Conservation (phyloP, 2,888 invertebrate genomes). For the Gari tellinella region DNA sequence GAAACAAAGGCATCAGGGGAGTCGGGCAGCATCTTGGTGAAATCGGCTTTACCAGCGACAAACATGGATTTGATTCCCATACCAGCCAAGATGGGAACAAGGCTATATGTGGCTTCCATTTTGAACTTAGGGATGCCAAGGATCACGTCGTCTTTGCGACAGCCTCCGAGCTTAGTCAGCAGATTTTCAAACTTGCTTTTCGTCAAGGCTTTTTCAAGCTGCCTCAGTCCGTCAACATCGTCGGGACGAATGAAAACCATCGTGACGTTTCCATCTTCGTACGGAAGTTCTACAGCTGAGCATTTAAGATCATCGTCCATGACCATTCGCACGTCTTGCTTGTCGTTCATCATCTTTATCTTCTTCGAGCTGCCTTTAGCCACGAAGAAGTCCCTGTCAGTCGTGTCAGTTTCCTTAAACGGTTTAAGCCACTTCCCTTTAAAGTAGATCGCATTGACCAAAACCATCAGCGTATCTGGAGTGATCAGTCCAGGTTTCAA, state of each 20-base stretch:
- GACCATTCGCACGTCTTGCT: constrained; percentile 79
- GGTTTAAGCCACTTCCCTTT: constrained; percentile 83
- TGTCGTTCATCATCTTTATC: too few relatives aligned
- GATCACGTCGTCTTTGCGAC: neutral
- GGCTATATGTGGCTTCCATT: constrained; percentile 46
- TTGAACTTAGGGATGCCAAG: constrained; percentile 63
- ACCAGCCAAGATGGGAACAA: constrained; percentile 43
- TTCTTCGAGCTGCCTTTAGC: too few relatives aligned
- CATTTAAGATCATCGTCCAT: constrained; percentile 86
- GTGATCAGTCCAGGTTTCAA: constrained; percentile 86
- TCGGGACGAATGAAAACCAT: constrained; percentile 51
- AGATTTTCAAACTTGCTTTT: too few relatives aligned
- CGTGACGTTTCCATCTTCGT: constrained; percentile 80
- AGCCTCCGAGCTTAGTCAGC: too few relatives aligned
- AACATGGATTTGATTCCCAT: constrained; percentile 71
- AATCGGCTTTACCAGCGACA: constrained; percentile 23
- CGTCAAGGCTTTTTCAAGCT: constrained; percentile 24
- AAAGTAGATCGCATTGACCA: constrained; percentile 85
- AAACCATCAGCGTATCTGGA: constrained; percentile 77
- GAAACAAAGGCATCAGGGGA: constrained; percentile 15
- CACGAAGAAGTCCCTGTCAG: constrained; percentile 86
- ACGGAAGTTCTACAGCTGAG: constrained; percentile 91
- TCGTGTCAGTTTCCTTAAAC: constrained; percentile 81
- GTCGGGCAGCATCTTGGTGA: constrained; percentile 33
- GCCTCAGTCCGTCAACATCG: constrained; percentile 34